These are phyloP conservation scores for Dasyornis broadbenti DNA, from an alignment of 2,113 vertebrate species.

Conservation along the genomic window DNA sequence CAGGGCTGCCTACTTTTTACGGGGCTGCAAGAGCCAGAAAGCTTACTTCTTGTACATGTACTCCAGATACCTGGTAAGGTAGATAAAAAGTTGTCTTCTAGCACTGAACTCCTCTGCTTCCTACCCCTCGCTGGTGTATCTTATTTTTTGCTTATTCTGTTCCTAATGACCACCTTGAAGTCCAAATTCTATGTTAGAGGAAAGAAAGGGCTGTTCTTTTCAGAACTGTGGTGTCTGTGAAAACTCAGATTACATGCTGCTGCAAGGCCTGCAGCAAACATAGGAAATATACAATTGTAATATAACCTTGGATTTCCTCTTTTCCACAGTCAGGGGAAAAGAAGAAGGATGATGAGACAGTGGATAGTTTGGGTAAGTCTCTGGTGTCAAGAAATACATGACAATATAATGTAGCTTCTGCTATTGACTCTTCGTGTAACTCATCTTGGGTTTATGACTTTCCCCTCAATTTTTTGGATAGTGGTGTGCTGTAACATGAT, in stretches of 20 bases:
- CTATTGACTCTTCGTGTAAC: not conserved
- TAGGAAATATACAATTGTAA: not conserved
- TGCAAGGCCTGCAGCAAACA: not conserved
- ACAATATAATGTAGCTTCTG: not conserved
- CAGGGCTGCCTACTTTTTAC: constrained; percentile 91
- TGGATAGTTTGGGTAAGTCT: constrained; percentile 94
- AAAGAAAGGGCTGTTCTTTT: not conserved
- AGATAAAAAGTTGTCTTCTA: not conserved
- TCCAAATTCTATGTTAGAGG: not conserved
- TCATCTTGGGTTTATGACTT: not conserved
- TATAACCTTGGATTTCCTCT: not conserved
- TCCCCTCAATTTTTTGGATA: not conserved
- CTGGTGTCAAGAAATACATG: not conserved
- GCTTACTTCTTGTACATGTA: constrained; percentile 99
- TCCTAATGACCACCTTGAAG: not conserved
- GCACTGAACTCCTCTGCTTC: not conserved
- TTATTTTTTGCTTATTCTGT: not conserved
- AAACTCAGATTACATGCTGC: not conserved
- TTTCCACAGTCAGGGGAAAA: constrained; percentile 91
- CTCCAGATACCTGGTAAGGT: constrained; percentile 93
- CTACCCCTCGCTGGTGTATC: not conserved
- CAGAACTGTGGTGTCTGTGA: not conserved
- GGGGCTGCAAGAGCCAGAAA: constrained; percentile 93
- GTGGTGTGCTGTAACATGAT: not conserved
- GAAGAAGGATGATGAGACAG: constrained; percentile 98